Base-by-base conservation (phyloP, 1,140 invertebrate genomes). In the Prorops nasuta region DNA sequence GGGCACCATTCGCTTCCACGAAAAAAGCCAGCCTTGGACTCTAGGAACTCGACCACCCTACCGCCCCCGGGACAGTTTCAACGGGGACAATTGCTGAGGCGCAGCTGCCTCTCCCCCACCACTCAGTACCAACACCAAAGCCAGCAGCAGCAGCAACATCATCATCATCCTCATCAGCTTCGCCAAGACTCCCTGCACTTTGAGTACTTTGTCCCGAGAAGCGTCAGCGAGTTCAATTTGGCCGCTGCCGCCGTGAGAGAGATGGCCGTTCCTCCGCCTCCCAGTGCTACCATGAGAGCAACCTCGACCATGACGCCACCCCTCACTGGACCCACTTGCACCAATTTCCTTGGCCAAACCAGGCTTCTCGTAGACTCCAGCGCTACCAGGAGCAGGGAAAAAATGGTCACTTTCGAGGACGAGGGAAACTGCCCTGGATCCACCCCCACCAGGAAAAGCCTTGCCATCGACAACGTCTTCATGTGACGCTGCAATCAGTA, bases 321-420 rank as follows among this genome's bases (percentile, higher is more conserved):
- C 21, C 61, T 63, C 1, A 56, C 43, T 41, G 45, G 45, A 20
- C 43, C 42, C 41, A 22, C 55, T 20, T 22, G 62, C 50, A 48
- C 56, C 56, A 58, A 24, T 64, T 62, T 40, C 74, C 46, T 46
- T 41, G 69, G 45, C 52, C 74, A 54, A 62, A 66, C 46, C 48
- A 54, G 54, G 48, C 52, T 62, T 57, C 66, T 49, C 51, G 77
- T 63, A 49, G 32, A 65, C 50, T 51, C 64, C 46, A 66, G 76
- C 21, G 64, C 72, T 1, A 67, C 73, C 28, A 79, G 78, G 28
- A 77, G 78, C 28, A 78, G 85, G 28, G 88, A 88, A 65, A 90
- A 90, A 72, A 88, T 89, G 83, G 88, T 90, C 12, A 91, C 89
- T 1, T 91, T 91, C 58, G 87, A 90, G 60, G 89, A 91, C 60